Evolutionary conservation across 2,888 invertebrate genomes (phyloP).

Genomic region (Drosophila mulleri): DNA sequence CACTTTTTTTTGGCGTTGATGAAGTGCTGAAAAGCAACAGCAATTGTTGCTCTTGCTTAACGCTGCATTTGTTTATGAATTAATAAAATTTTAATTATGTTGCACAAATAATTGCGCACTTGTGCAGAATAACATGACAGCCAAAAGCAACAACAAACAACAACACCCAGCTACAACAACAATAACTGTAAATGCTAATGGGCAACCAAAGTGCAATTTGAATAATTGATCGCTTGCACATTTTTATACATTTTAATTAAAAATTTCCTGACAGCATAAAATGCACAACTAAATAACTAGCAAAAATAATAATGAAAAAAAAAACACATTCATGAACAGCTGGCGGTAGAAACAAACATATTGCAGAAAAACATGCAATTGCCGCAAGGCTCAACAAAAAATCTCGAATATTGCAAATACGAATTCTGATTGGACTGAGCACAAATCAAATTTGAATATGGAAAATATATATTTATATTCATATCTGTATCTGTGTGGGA

Average conservation of each 20-base stretch:
- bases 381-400: neutral
- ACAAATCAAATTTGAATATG: neutral
- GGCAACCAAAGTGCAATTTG: conserved; percentile 51
- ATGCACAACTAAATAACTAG: neutral
- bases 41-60: conserved; percentile 22
- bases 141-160: conserved; percentile 19
- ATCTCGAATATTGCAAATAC: neutral
- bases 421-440: neutral
- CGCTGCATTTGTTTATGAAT: conserved; percentile 72
- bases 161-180: conserved; percentile 7
- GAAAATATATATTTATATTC: neutral
- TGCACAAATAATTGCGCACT: conserved; percentile 75
- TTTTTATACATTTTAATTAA: conserved; percentile 51
- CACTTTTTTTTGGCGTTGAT: conserved; percentile 50
- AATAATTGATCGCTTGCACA: conserved; percentile 38
- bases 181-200: conserved; percentile 50
- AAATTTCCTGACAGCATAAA: conserved; percentile 22
- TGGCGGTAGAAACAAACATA: conserved; percentile 1
- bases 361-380: neutral
- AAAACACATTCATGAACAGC: neutral
- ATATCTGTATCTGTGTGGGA: too few relatives aligned
- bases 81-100: conserved; percentile 77
- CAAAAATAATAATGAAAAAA: neutral
- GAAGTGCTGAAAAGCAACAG: conserved; percentile 56
- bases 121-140: conserved; percentile 55